Percentiles rank a stretch among this genome's conserved stretches.
Evolutionary conservation across 2,797 vertebrate species (phyloP).

Genomic region (Mormyrus proboscirostris): DNA sequence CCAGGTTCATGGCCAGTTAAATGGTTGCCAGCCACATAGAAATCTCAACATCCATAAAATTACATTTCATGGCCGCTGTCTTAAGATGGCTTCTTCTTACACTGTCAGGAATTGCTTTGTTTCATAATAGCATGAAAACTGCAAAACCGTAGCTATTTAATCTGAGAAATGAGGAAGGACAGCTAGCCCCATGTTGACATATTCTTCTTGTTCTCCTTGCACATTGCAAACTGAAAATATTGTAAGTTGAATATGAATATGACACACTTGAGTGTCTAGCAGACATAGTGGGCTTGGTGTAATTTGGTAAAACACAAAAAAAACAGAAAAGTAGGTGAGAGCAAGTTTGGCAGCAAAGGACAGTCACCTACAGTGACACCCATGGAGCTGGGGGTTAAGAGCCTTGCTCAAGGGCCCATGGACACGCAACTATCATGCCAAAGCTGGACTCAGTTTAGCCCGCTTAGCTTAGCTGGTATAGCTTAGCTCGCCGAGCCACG

Average conservation of each 20-base stretch:
- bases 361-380: background rate
- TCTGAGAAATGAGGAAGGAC: background rate
- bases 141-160: background rate
- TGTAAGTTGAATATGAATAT: background rate
- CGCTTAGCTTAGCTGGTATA: background rate
- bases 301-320: background rate
- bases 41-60: slow-evolving; percentile 5
- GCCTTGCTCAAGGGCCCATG: background rate
- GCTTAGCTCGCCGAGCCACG: background rate
- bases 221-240: background rate
- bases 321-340: background rate
- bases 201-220: background rate
- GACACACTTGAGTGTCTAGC: background rate
- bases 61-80: background rate
- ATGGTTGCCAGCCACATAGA: background rate
- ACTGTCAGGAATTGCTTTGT: background rate
- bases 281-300: background rate
- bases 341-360: background rate
- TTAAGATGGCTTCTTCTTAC: background rate
- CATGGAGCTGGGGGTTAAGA: background rate
- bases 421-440: background rate
- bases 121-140: background rate
- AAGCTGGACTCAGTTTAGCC: background rate
- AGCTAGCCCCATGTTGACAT: background rate
- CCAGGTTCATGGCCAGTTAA: background rate